Evolutionary conservation across 2,888 invertebrate species (phyloP).

Genomic region (Lasioglossum pauxillum): DNA sequence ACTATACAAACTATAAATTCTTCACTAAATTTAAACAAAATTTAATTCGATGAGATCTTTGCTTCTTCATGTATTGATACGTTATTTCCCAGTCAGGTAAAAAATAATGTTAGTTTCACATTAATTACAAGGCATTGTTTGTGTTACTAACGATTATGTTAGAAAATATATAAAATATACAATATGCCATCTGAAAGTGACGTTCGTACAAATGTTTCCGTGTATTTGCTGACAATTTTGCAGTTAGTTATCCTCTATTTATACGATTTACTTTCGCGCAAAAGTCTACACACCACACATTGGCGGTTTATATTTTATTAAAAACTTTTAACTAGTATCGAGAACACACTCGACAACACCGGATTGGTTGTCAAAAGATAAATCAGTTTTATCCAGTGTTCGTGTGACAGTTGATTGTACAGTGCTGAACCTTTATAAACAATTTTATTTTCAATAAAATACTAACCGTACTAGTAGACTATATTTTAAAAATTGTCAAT

Average conservation of each 20-base stretch:
- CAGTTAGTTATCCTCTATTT: background rate
- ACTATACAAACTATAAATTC: background rate
- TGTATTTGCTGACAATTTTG: background rate
- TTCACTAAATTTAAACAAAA: background rate
- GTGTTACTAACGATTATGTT: background rate
- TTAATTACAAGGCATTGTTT: background rate
- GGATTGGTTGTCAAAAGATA: background rate
- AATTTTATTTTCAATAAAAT: background rate
- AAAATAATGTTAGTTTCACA: background rate
- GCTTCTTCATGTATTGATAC: background rate
- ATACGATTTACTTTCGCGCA: background rate
- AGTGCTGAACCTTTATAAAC: background rate
- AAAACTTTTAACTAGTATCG: slow-evolving; percentile 7
- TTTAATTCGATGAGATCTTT: background rate
- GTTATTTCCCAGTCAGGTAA: background rate
- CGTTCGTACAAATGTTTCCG: background rate
- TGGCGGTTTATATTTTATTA: background rate
- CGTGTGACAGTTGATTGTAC: background rate
- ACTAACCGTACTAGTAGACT: background rate
- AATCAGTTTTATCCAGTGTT: background rate
- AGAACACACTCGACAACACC: background rate
- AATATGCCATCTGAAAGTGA: background rate
- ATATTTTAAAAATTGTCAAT: background rate
- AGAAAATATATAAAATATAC: background rate
- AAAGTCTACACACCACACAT: background rate